Evolutionary conservation across 2,797 vertebrate species (phyloP).

Genomic region (Eurystomus glaucurus): DNA sequence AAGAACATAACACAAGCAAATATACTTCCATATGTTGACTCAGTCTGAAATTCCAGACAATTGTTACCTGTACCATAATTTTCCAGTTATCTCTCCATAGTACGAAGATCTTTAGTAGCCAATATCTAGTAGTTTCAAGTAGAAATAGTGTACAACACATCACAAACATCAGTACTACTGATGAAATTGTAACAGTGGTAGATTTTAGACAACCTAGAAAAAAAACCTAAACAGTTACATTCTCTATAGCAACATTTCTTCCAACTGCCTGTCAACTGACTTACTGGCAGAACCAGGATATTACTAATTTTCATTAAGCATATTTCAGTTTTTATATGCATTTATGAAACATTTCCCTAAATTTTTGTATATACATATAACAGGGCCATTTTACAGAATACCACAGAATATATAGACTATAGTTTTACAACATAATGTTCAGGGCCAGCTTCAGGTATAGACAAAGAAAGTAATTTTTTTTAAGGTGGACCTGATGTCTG

Average conservation of each 20-base stretch:
- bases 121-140: neutral
- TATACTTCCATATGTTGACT: accelerated
- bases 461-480: neutral
- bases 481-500: neutral
- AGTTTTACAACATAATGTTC: neutral
- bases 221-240: neutral
- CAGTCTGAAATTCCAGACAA: neutral
- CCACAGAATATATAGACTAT: accelerated
- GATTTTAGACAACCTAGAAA: neutral
- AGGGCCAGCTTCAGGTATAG: neutral
- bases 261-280: neutral
- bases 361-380: neutral
- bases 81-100: neutral
- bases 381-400: neutral
- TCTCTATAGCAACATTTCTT: neutral
- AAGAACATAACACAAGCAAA: neutral
- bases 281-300: neutral
- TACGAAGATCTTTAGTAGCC: neutral
- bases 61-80: neutral
- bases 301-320: neutral
- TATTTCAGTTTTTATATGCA: neutral
- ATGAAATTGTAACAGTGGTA: neutral
- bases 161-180: neutral
- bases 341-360: neutral
- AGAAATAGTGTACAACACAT: neutral